A percentile compares a stretch with the other conserved stretches of the same genome.
These are phyloP conservation scores for Sepioteuthis lessoniana DNA, from an alignment of 2,888 invertebrate genomes.

Conservation along the genomic window DNA sequence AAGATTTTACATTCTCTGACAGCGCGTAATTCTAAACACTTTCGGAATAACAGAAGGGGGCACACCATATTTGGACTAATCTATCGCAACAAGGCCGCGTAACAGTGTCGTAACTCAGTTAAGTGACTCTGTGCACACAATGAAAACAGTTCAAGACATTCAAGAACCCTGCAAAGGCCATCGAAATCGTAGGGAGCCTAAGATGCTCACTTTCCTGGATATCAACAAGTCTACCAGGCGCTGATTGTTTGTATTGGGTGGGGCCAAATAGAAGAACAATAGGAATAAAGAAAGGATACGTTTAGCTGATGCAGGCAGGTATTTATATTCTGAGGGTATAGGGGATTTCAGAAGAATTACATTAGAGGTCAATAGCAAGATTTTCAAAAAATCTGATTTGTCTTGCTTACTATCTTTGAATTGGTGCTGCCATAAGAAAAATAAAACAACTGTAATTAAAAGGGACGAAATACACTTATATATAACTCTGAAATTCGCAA, in stretches of 20 bases:
- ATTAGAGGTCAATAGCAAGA: not conserved
- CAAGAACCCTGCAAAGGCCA: constrained; percentile 18
- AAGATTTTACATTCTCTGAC: not conserved
- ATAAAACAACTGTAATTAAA: too few species aligned
- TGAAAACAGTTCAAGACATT: not conserved
- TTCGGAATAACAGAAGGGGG: not conserved
- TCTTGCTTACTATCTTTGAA: too few species aligned
- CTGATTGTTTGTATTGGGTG: not conserved
- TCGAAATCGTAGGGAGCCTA: not conserved
- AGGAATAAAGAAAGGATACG: not conserved
- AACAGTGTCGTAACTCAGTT: not conserved
- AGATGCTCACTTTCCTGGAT: not conserved
- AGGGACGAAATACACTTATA: too few species aligned
- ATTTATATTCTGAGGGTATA: not conserved
- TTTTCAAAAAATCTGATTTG: too few species aligned
- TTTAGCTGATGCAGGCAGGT: not conserved
- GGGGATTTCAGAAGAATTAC: not conserved
- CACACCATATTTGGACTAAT: not conserved
- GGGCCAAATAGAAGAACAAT: not conserved
- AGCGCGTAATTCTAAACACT: not conserved
- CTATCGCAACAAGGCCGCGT: not conserved
- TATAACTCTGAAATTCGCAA: too few species aligned
- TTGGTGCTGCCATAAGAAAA: too few species aligned
- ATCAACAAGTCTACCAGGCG: not conserved
- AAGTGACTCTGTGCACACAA: not conserved